Evolutionary conservation across 2,113 vertebrate genomes (phyloP).

Genomic region (Astur gentilis): DNA sequence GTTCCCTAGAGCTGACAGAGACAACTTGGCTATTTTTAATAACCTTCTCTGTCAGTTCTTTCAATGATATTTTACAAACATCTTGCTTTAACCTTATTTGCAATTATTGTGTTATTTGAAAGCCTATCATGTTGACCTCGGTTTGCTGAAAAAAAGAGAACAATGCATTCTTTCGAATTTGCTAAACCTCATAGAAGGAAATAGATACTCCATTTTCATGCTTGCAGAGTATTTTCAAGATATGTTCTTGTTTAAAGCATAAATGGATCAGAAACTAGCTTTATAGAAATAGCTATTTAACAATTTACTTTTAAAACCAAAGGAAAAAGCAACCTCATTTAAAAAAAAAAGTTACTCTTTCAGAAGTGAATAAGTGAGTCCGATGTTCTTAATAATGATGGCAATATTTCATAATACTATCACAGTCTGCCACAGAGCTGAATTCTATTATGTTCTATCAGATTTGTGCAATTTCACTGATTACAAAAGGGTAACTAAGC

Average conservation of each 20-base stretch:
- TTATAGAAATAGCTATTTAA: background rate
- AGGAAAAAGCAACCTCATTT: background rate
- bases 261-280: background rate
- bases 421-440: background rate
- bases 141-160: background rate
- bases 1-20: slow-evolving; percentile 18
- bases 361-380: background rate
- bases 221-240: background rate
- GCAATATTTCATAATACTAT: background rate
- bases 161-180: slow-evolving; percentile 6
- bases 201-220: background rate
- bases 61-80: slow-evolving; percentile 47
- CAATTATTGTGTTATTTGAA: slow-evolving; percentile 39
- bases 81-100: slow-evolving; percentile 28
- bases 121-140: slow-evolving; percentile 14
- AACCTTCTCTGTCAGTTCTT: slow-evolving; percentile 44
- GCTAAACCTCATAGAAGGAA: background rate
- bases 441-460: background rate
- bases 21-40: slow-evolving; percentile 36
- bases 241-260: background rate
- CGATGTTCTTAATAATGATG: background rate
- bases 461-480: background rate
- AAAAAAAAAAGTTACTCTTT: background rate
- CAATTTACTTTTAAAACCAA: background rate
- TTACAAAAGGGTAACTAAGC: background rate